phyloP scores from a whole-genome alignment of 2,888 invertebrate genomes.

The Chalcosyrphus nemorum region DNA sequence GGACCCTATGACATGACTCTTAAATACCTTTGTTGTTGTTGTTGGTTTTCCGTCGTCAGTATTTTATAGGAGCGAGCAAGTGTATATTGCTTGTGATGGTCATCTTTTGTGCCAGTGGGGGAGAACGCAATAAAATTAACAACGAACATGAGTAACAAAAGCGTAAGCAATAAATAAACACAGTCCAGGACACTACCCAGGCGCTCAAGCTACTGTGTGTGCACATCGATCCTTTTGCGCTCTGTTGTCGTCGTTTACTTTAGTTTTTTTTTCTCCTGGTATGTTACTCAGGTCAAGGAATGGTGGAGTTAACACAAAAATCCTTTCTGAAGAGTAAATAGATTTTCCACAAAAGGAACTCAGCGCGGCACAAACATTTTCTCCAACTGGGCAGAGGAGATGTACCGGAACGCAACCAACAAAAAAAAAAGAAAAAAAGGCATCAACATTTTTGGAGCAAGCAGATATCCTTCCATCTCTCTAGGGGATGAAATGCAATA shows the following conservation, averaged over 20 bases:
- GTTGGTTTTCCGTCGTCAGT: neutral
- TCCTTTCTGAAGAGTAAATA: conserved; percentile 63
- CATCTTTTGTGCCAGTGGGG: conserved; percentile 69
- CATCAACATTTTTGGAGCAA: conserved; percentile 19
- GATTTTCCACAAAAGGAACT: conserved; percentile 53
- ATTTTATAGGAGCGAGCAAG: conserved; percentile 19
- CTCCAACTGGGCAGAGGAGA: conserved; percentile 57
- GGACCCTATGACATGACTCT: conserved; percentile 60
- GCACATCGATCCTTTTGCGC: conserved; percentile 49
- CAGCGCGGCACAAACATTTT: conserved; percentile 28
- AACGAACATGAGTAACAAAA: conserved; percentile 73
- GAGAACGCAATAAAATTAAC: conserved; percentile 74
- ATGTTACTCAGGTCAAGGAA: conserved; percentile 62
- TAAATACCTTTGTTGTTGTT: conserved; percentile 40
- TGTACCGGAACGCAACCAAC: conserved; percentile 13
- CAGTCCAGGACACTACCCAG: conserved; percentile 36
- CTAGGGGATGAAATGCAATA: conserved; percentile 77
- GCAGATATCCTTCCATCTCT: conserved; percentile 65
- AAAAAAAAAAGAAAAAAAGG: conserved; percentile 1
- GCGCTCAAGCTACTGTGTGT: conserved; percentile 8
- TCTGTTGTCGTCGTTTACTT: conserved; percentile 15
- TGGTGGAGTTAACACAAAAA: conserved; percentile 62
- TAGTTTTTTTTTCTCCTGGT: conserved; percentile 2
- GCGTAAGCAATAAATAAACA: conserved; percentile 69
- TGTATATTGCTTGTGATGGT: conserved; percentile 47